Evolutionary conservation across 2,113 vertebrate genomes (phyloP), one percentile per base, ranked within the genome.

Genomic region (Prionailurus bengalensis): DNA sequence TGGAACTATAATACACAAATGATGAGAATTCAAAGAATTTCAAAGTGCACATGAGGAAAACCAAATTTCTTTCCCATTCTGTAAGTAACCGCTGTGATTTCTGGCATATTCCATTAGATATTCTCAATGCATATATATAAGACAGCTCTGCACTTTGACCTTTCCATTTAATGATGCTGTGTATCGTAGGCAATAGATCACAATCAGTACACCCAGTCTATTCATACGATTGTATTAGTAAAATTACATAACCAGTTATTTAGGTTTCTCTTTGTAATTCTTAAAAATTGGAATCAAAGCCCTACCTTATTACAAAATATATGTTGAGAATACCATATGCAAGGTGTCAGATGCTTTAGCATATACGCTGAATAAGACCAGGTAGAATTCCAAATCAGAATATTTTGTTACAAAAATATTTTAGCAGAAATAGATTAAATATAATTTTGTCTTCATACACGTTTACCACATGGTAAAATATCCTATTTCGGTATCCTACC

Each of bases 21-120:
- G 33, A 94, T 42, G 25, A 82, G 76, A 92, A 58, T 21, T 89
- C 8, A 70, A 76, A 92, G 76, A 94, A 39, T 71, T 79, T 78
- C 74, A 53, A 96, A 61, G 15, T 65, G 7, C 0, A 92, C 14
- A 70, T 70, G 10, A 81, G 4, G 8, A 65, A 89, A 74, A 80
- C 45, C 70, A 79, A 91, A 83, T 48, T 84, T 80, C 51, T 36
- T 95, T 74, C 13, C 61, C 61, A 92, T 51, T 66, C 51, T 79
- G 1, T 19, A 61, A 91, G 55, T 66, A 87, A 63, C 68, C 11
- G 68, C 7, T 17, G 2, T 17, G 51, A 19, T 42, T 68, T 94
- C 53, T 68, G 65, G 5, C 70, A 36, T 15, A 86, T 36, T 21
- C 65, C 36, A 48, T 92, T 27, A 81, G 3, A 90, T 29, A 86